phyloP scores from a whole-genome alignment of 2,888 invertebrate genomes.

The Sepiola atlantica region DNA sequence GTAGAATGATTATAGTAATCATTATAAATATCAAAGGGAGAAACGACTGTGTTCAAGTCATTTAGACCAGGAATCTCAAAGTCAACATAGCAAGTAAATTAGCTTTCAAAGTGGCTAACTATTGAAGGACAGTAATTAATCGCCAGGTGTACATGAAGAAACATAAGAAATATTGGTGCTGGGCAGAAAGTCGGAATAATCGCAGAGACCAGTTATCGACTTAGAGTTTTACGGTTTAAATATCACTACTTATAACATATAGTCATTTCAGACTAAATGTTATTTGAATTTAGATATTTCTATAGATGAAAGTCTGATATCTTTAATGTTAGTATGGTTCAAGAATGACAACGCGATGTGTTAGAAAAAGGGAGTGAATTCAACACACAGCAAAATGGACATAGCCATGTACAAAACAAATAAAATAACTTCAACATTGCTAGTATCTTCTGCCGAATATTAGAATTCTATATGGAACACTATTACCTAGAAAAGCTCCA shows the following conservation, averaged over 20 bases:
- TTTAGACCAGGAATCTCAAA: neutral
- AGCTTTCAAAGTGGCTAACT: neutral
- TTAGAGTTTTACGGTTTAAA: neutral
- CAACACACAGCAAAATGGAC: no score
- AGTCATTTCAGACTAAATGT: neutral
- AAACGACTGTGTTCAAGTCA: neutral
- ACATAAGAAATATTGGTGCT: neutral
- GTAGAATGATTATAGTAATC: neutral
- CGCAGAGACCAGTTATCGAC: neutral
- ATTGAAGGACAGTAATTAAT: neutral
- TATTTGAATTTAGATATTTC: neutral
- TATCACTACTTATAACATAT: neutral
- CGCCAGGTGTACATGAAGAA: neutral
- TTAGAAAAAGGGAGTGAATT: no score
- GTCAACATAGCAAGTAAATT: neutral
- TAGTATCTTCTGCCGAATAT: no score
- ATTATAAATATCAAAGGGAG: neutral
- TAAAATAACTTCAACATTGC: no score
- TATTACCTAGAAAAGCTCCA: no score
- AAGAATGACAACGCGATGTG: no score
- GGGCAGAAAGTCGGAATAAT: neutral
- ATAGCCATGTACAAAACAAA: no score
- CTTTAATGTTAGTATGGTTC: no score
- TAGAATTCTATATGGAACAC: no score
- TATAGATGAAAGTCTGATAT: no score